A percentile compares a stretch with the other conserved stretches of the same genome.
Conservation (phyloP, 2,888 invertebrate species). For the Drosophila subquinaria region DNA sequence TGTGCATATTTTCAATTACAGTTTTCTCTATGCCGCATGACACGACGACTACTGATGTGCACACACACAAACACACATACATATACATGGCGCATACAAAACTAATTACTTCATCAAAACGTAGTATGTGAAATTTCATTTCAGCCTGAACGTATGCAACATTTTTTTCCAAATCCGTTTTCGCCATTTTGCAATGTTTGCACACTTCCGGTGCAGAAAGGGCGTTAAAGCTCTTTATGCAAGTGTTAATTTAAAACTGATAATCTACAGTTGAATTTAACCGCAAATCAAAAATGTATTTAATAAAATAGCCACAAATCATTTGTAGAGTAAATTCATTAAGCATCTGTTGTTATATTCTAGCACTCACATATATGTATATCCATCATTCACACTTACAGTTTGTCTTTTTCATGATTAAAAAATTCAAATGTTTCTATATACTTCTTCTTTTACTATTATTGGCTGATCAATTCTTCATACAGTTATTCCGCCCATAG, state of each 20-base stretch:
- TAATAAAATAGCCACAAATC: background rate
- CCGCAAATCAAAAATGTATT: background rate
- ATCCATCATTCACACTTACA: too few relatives aligned
- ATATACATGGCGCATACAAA: constrained; percentile 50
- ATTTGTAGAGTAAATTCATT: background rate
- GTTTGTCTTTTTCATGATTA: too few relatives aligned
- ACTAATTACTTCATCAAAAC: constrained; percentile 78
- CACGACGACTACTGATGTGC: constrained; percentile 25
- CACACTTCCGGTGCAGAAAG: background rate
- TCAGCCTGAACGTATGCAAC: constrained; percentile 45
- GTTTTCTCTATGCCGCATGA: constrained; percentile 50
- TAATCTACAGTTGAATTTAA: background rate
- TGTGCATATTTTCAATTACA: constrained; percentile 76
- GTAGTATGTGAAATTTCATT: constrained; percentile 42
- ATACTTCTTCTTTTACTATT: too few relatives aligned
- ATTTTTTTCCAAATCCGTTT: constrained; percentile 24
- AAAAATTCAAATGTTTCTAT: too few relatives aligned
- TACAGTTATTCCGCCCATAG: background rate
- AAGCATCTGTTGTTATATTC: background rate
- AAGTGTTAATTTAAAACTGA: background rate
- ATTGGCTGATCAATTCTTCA: background rate
- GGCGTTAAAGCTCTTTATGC: constrained; percentile 6
- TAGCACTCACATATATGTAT: too few relatives aligned
- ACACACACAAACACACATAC: constrained; percentile 17
- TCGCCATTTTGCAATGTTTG: constrained; percentile 12